Conservation (phyloP, 2,888 invertebrate genomes). For the Dryadula phaetusa region DNA sequence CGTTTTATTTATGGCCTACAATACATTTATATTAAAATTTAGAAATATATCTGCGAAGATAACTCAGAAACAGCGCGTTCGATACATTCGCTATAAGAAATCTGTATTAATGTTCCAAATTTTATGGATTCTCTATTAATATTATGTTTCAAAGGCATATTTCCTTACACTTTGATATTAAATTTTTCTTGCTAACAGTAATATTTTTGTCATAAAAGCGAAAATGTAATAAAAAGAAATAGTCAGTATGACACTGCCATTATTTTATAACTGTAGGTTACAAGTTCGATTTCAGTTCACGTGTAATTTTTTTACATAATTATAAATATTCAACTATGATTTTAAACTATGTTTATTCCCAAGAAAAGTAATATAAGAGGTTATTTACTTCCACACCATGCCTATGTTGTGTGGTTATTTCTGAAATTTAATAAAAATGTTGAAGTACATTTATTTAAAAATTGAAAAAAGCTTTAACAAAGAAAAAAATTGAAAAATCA, state of each 20-base stretch:
- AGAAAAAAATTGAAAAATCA: too few species aligned
- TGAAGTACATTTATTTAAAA: too few species aligned
- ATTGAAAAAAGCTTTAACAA: too few species aligned
- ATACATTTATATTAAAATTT: conserved; percentile 49
- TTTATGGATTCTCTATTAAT: background rate
- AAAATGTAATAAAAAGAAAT: background rate
- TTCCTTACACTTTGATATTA: background rate
- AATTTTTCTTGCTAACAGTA: background rate
- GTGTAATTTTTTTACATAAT: too few species aligned
- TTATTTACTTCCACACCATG: too few species aligned
- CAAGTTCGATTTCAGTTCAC: background rate
- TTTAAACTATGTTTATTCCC: too few species aligned
- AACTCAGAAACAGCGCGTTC: background rate
- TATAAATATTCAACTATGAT: too few species aligned
- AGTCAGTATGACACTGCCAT: too few species aligned
- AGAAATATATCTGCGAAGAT: conserved; percentile 21
- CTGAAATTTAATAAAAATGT: too few species aligned
- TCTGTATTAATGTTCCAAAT: conserved; percentile 2
- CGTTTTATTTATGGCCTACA: conserved; percentile 43
- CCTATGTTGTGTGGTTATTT: too few species aligned
- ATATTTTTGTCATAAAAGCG: background rate
- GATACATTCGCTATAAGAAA: background rate
- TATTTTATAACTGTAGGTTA: too few species aligned
- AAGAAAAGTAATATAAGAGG: too few species aligned
- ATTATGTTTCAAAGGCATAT: background rate